Conservation (phyloP, 2,888 invertebrate species). For the Melanotus villosus region DNA sequence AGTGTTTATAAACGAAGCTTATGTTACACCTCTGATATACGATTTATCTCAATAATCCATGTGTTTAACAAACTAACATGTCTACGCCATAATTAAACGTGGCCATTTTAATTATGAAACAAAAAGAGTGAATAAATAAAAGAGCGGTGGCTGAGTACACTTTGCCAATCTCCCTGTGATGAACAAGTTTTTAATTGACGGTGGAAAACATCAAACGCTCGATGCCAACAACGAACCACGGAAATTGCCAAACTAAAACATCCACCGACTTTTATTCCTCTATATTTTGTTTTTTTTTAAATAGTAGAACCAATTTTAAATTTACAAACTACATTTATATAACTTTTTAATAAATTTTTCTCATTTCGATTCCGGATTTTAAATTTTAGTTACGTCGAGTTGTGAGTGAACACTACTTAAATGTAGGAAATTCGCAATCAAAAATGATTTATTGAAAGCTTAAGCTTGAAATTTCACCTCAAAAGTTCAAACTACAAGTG, state of each 20-base stretch:
- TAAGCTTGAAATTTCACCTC: too few species aligned
- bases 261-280: not conserved
- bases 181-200: conserved; percentile 60
- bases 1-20: conserved; percentile 55
- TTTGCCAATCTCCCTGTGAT: conserved; percentile 58
- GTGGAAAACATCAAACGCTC: conserved; percentile 53
- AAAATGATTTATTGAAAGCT: too few species aligned
- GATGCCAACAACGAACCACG: not conserved
- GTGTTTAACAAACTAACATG: conserved; percentile 52
- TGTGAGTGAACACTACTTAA: too few species aligned
- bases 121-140: conserved; percentile 58
- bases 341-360: too few species aligned
- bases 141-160: conserved; percentile 41
- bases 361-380: too few species aligned
- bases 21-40: conserved; percentile 58
- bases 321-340: too few species aligned
- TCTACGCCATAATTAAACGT: conserved; percentile 60
- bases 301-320: not conserved
- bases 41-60: conserved; percentile 58
- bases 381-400: too few species aligned
- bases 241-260: conserved; percentile 15
- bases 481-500: too few species aligned
- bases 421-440: too few species aligned
- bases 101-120: conserved; percentile 61
- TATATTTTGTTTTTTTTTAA: not conserved